These are phyloP conservation scores for Ceuthmochares aereus DNA, from an alignment of 2,113 vertebrate species.

Conservation along the genomic window DNA sequence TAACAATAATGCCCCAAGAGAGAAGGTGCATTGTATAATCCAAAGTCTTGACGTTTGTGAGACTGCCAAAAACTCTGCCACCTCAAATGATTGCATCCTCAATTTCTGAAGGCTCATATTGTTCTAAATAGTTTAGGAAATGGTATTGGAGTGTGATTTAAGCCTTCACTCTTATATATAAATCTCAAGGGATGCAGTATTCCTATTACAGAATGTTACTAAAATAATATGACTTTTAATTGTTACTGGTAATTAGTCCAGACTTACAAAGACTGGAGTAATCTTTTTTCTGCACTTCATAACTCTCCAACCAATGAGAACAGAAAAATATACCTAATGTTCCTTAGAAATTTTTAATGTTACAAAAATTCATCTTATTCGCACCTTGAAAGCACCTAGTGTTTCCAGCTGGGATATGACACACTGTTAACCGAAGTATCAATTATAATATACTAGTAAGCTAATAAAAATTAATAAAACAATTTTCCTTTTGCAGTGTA, in stretches of 20 bases:
- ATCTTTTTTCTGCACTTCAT: neutral
- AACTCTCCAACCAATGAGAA: neutral
- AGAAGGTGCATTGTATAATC: neutral
- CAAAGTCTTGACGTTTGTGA: neutral
- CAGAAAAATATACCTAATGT: neutral
- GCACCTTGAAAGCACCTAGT: neutral
- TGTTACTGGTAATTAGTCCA: neutral
- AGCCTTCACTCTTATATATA: neutral
- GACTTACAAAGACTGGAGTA: neutral
- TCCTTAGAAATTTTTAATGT: neutral
- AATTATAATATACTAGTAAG: neutral
- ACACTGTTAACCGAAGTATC: neutral
- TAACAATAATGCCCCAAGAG: fast-evolving
- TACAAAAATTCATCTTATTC: neutral
- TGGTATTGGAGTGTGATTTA: neutral
- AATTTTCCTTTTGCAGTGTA: neutral
- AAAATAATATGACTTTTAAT: neutral
- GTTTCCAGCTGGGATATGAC: neutral
- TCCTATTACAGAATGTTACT: neutral
- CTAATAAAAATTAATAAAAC: neutral
- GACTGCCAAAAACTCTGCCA: neutral
- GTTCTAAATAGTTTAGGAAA: neutral
- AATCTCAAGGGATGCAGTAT: neutral
- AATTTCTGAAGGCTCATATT: neutral
- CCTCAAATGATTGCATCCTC: neutral